Conservation (phyloP, 2,113 vertebrate species). For the Etheostoma spectabile region DNA sequence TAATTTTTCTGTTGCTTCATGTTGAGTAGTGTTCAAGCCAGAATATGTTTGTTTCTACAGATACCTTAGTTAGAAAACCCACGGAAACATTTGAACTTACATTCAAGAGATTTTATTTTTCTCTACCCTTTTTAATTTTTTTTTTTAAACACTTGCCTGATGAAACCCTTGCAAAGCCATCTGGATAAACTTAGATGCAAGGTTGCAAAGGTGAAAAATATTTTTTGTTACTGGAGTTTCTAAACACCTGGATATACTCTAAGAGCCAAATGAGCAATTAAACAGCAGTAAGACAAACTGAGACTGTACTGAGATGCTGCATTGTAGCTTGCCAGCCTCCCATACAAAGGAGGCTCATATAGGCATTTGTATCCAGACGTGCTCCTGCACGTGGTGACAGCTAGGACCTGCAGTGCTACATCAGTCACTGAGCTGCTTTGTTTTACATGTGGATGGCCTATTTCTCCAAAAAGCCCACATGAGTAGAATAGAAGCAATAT, state of each 20-base stretch:
- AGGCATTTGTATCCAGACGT: background rate
- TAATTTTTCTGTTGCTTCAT: background rate
- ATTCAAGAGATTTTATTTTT: background rate
- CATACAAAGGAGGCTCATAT: background rate
- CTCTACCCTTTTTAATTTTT: too few species aligned
- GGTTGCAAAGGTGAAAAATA: background rate
- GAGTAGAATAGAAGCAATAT: constrained; percentile 13
- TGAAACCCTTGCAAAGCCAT: background rate
- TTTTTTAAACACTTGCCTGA: background rate
- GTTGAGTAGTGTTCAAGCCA: background rate
- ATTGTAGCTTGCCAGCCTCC: background rate
- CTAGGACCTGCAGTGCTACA: background rate
- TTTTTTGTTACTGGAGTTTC: background rate
- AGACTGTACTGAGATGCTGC: background rate
- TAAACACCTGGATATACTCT: background rate
- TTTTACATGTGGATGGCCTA: constrained; percentile 37
- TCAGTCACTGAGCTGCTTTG: constrained; percentile 19
- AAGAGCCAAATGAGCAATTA: background rate
- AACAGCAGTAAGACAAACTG: background rate
- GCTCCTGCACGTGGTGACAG: background rate
- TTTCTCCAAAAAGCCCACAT: constrained; percentile 19
- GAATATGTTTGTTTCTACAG: background rate
- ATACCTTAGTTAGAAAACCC: too few species aligned
- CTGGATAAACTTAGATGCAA: background rate
- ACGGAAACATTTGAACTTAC: background rate